Base-by-base conservation (phyloP, 2,113 vertebrate genomes). In the Hippocampus comes region DNA sequence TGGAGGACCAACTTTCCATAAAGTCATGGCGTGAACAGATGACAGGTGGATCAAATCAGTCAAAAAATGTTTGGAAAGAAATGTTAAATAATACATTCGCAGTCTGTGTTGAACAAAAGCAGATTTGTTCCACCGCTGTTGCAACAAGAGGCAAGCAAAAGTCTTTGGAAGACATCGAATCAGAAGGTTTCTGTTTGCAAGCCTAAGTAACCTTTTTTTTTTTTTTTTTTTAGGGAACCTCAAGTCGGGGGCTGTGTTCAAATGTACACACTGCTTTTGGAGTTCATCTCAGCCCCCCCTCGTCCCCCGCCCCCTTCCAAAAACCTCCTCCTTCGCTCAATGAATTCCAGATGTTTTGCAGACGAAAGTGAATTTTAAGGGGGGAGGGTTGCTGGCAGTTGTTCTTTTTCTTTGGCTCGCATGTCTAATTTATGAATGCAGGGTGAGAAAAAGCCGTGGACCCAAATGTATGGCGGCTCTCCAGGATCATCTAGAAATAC, bases 291-390 rank as follows among this genome's bases (percentile, higher is more conserved):
- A 84, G 84, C 78, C 75, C 85, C 80, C 89, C 90, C 90, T 85
- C 87, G 25, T 25, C 85, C 85, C 78, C 75, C 83, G 84, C 75
- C 25, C n/a, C 27, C 27, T 34, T 23, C 57, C 25, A 14, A 17
- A 70, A 78, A 76, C 82, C 72, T 89, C 86, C 79, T 12, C 85
- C 78, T 11, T 73, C 75, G 0, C 2, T 60, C 79, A 93, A 96
- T 94, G 90, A 92, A 84, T 93, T 95, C 95, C 95, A 96, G 94
- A 96, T 96, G 95, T 94, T 79, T 75, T 82, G 67, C 87, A 89
- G 88, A 82, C 81, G 72, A 92, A 87, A 89, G 86, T 87, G 77
- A 84, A 83, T 81, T 76, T 83, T 69, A 91, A 83, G 71, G 80
- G 82, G 72, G 84, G 20, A 20, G 82, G 87, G 68, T 15, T 17